phyloP scores from a whole-genome alignment of 2,113 vertebrate genomes.

The Pithys albifrons region DNA sequence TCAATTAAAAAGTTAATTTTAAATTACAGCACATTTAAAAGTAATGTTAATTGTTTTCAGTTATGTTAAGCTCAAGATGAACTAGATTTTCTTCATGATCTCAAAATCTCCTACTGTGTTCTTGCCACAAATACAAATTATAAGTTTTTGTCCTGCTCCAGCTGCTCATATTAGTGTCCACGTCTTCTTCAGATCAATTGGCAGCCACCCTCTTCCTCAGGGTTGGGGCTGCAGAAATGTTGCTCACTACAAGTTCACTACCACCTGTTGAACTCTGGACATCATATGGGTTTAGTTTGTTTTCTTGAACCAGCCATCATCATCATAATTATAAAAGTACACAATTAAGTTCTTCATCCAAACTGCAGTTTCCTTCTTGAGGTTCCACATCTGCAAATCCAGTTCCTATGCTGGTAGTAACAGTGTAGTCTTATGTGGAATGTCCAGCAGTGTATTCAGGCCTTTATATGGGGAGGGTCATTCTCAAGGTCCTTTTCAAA shows the following conservation, averaged over 20 bases:
- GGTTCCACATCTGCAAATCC: neutral
- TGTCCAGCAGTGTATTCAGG: neutral
- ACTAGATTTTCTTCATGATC: neutral
- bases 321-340: neutral
- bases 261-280: neutral
- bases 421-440: neutral
- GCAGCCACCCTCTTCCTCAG: neutral
- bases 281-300: neutral
- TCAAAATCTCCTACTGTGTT: neutral
- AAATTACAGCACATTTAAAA: neutral
- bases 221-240: accelerated
- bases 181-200: neutral
- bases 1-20: neutral
- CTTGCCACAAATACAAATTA: neutral
- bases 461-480: neutral
- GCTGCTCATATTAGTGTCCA: neutral
- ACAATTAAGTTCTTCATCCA: neutral
- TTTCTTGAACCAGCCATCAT: neutral
- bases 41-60: neutral
- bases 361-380: neutral
- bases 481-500: neutral
- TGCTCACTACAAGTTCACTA: neutral
- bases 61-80: neutral
- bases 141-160: neutral
- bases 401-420: neutral